Conservation (phyloP, 2,888 invertebrate species). For the Hydrotaea diabolus region DNA sequence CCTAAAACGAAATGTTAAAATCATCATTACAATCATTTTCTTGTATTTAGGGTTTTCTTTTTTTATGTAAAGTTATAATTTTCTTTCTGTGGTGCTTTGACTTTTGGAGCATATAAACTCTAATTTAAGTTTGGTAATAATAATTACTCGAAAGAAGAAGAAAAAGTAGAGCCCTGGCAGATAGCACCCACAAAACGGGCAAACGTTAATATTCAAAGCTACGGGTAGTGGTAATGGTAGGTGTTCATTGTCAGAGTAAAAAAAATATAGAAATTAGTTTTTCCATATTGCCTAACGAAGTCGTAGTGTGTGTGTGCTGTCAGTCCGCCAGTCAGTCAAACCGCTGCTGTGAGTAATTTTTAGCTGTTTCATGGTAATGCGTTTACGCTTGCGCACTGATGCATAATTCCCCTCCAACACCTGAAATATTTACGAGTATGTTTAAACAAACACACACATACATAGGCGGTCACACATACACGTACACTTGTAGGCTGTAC, state of each 20-base stretch:
- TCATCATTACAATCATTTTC: constrained; percentile 52
- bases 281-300: constrained; percentile 52
- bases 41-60: constrained; percentile 15
- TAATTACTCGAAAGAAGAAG: constrained; percentile 50
- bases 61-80: constrained; percentile 8
- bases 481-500: background rate
- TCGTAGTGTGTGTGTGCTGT: background rate
- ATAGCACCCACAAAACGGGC: constrained; percentile 13
- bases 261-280: constrained; percentile 59
- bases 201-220: constrained; percentile 19
- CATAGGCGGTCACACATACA: background rate
- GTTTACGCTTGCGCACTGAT: constrained; percentile 79
- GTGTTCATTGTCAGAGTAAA: constrained; percentile 22
- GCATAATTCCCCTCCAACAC: constrained; percentile 77
- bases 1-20: constrained; percentile 43
- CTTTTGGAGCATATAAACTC: constrained; percentile 66
- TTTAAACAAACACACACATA: constrained; percentile 10
- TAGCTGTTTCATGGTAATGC: constrained; percentile 71
- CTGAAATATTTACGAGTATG: constrained; percentile 64
- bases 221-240: background rate
- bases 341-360: constrained; percentile 51
- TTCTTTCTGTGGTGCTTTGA: constrained; percentile 44
- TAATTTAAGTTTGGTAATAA: constrained; percentile 62
- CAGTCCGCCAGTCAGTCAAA: background rate
- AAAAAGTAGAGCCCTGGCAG: constrained; percentile 24